phyloP scores from a whole-genome alignment of 2,888 invertebrate genomes.

The Cybosia mesomella region DNA sequence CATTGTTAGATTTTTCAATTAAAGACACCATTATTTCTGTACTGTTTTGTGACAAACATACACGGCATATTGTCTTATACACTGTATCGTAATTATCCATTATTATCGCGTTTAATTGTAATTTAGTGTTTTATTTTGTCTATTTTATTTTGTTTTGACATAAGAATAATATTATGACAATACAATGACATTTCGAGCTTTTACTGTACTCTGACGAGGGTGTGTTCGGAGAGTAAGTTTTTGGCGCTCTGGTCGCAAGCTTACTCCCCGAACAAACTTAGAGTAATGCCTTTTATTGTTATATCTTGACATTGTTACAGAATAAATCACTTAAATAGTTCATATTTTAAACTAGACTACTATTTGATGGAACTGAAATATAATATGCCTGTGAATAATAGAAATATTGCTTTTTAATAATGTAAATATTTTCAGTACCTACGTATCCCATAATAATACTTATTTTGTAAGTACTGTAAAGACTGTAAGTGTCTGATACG shows the following conservation, averaged over 20 bases:
- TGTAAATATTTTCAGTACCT: too few species aligned
- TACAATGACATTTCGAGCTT: neutral
- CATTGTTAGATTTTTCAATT: slow-evolving; percentile 58
- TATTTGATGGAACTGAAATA: too few species aligned
- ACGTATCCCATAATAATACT: too few species aligned
- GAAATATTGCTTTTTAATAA: too few species aligned
- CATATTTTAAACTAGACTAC: too few species aligned
- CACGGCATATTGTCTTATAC: slow-evolving; percentile 69
- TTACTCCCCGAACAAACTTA: neutral
- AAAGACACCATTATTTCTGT: slow-evolving; percentile 66
- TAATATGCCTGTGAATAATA: too few species aligned
- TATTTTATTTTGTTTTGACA: neutral
- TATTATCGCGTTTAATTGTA: slow-evolving; percentile 5
- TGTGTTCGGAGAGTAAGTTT: neutral
- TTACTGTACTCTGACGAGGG: neutral
- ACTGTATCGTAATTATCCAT: slow-evolving; percentile 65
- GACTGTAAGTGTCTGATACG: too few species aligned
- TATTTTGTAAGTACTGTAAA: too few species aligned
- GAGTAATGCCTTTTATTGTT: too few species aligned
- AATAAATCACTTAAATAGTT: too few species aligned
- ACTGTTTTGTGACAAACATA: slow-evolving; percentile 66
- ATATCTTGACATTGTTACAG: too few species aligned
- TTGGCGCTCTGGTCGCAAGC: neutral
- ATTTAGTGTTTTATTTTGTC: neutral
- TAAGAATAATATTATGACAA: neutral